Evolutionary conservation across 2,113 vertebrate genomes (phyloP), one percentile per base, ranked within the genome.

Genomic region (Antechinus flavipes): DNA sequence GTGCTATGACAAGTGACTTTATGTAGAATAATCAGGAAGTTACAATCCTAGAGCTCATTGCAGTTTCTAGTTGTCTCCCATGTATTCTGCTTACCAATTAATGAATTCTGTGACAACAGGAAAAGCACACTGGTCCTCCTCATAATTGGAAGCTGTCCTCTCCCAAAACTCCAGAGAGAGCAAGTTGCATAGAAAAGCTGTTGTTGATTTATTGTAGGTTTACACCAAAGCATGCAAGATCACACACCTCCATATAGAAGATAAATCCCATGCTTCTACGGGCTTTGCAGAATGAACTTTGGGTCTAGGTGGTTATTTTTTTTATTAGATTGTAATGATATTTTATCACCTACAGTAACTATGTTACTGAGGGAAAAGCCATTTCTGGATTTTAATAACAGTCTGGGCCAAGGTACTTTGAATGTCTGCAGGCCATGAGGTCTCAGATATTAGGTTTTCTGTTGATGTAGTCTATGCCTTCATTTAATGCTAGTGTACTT

Each of bases 321-420:
- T 54, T 46, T 47, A 91, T 91, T 54, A 76, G 25, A n/a, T 50
- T 89, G 42, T 89, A 89, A 89, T 91, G 61, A 26, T 35, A 49
- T 49, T 53, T 84, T 94, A n/a, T 89, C 42, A 27, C 61, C 53
- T 91, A 91, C 90, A n/a, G 35, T 91, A 91, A 94, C 55, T 76
- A 16, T 56, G 89, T 25, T 94, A 61, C 55, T 16, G 54, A 94
- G 89, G 58, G 52, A 54, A 84, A 91, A 91, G 49, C 47, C 35
- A 55, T 68, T 26, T 61, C 55, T 91, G 26, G 12, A 91, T 91
- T 91, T 94, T 68, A 94, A 91, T 68, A 68, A 54, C 93, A 91
- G 25, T 91, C 24, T 68, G 24, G n/a, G 54, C 55, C 47, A 49
- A 90, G 54, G 54, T 27, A 46, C 27, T 91, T 53, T 94, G 56